phyloP scores from a whole-genome alignment of 2,797 vertebrate genomes.

The Lophotriccus pileatus region DNA sequence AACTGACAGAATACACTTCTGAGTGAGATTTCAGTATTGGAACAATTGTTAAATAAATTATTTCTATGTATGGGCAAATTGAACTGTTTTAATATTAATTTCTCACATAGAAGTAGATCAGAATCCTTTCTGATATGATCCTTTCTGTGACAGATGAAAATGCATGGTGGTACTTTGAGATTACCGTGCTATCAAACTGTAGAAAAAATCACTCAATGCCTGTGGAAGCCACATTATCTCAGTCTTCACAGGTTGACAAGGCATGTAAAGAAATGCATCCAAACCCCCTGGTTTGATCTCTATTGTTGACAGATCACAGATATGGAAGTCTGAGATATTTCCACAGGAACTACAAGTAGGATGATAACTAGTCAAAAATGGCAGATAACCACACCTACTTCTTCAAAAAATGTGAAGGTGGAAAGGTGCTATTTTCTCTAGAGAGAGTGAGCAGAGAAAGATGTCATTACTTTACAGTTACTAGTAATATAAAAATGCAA shows the following conservation, averaged over 20 bases:
- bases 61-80: background rate
- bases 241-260: slow-evolving; percentile 52
- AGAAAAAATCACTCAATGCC: slow-evolving; percentile 48
- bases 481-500: background rate
- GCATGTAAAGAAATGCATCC: slow-evolving; percentile 1
- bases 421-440: background rate
- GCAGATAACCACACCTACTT: slow-evolving; percentile 15
- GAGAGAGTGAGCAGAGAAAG: background rate
- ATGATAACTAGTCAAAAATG: slow-evolving; percentile 41
- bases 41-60: background rate
- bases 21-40: background rate
- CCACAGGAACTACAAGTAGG: background rate
- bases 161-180: background rate
- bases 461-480: background rate
- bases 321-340: slow-evolving; percentile 43
- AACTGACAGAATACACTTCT: background rate
- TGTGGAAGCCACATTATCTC: slow-evolving; percentile 60
- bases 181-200: slow-evolving; percentile 54
- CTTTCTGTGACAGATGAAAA: slow-evolving; percentile 38
- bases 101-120: background rate
- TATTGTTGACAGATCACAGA: slow-evolving; percentile 55
- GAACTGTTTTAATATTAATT: background rate
- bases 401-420: background rate
- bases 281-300: slow-evolving; percentile 22
- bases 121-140: background rate